These are phyloP conservation scores for Tolmerus cingulatus DNA, from an alignment of 2,888 invertebrate genomes.

Conservation along the genomic window DNA sequence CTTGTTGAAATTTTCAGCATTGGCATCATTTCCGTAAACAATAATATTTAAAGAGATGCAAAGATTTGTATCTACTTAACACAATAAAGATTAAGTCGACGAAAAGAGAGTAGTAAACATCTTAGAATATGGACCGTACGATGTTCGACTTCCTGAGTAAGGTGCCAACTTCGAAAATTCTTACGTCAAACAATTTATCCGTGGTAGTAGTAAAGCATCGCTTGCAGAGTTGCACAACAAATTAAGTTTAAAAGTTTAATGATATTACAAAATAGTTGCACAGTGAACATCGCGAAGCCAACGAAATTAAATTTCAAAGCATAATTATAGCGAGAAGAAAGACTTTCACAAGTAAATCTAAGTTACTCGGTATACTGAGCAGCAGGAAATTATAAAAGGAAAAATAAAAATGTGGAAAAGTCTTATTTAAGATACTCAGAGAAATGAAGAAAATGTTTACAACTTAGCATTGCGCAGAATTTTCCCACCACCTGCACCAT, in stretches of 20 bases:
- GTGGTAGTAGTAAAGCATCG: neutral
- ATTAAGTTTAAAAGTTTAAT: neutral
- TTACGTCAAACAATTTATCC: neutral
- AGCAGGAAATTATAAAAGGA: neutral
- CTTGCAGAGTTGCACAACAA: neutral
- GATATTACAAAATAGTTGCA: neutral
- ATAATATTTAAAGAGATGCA: neutral
- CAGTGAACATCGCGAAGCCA: neutral
- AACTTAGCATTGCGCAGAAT: neutral
- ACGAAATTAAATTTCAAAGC: neutral
- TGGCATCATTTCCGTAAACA: neutral
- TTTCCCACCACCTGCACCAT: neutral
- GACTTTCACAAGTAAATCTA: neutral
- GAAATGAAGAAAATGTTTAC: neutral
- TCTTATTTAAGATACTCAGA: neutral
- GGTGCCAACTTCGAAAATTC: neutral
- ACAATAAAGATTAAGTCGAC: neutral
- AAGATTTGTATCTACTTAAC: neutral
- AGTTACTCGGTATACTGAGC: neutral
- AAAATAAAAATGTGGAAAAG: neutral
- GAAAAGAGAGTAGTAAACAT: neutral
- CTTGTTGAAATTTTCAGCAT: neutral
- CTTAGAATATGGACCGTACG: neutral
- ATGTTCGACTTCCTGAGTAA: neutral
- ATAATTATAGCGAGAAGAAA: neutral